Conservation (phyloP, 2,888 invertebrate species). For the Eilema depressum region DNA sequence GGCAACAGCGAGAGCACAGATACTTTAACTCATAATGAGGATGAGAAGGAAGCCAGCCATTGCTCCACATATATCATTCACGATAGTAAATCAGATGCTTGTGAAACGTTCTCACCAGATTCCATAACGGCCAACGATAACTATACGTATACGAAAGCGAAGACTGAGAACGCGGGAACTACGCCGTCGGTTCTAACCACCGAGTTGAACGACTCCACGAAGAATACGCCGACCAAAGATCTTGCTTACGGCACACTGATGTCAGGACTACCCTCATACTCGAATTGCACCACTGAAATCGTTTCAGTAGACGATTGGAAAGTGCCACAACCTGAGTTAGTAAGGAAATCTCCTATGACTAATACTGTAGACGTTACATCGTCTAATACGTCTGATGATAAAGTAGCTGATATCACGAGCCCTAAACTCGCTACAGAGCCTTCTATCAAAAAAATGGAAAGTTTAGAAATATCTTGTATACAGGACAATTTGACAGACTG, state of each 20-base stretch:
- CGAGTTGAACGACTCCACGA: constrained; percentile 73
- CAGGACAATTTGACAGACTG: constrained; percentile 63
- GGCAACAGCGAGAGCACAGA: constrained; percentile 76
- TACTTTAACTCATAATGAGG: constrained; percentile 78
- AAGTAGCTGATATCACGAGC: constrained; percentile 50
- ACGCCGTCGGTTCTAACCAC: constrained; percentile 69
- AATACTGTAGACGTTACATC: constrained; percentile 62
- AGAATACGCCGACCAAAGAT: constrained; percentile 75
- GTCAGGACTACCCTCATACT: constrained; percentile 76
- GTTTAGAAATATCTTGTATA: constrained; percentile 75
- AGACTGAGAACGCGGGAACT: constrained; percentile 63
- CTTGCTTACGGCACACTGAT: constrained; percentile 76
- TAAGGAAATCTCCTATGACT: constrained; percentile 70
- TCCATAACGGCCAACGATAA: constrained; percentile 79
- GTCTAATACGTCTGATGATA: constrained; percentile 53
- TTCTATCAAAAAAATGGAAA: constrained; percentile 74
- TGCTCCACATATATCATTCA: constrained; percentile 80
- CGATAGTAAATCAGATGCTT: constrained; percentile 75
- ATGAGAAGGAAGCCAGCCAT: constrained; percentile 73
- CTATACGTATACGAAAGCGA: constrained; percentile 77
- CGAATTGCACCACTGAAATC: constrained; percentile 76
- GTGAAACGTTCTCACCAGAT: constrained; percentile 79
- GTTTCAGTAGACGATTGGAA: constrained; percentile 76
- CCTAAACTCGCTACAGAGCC: constrained; percentile 65
- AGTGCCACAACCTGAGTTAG: constrained; percentile 72